Evolutionary conservation across 2,797 vertebrate species (phyloP).

Genomic region (Pseudochromis fuscus): DNA sequence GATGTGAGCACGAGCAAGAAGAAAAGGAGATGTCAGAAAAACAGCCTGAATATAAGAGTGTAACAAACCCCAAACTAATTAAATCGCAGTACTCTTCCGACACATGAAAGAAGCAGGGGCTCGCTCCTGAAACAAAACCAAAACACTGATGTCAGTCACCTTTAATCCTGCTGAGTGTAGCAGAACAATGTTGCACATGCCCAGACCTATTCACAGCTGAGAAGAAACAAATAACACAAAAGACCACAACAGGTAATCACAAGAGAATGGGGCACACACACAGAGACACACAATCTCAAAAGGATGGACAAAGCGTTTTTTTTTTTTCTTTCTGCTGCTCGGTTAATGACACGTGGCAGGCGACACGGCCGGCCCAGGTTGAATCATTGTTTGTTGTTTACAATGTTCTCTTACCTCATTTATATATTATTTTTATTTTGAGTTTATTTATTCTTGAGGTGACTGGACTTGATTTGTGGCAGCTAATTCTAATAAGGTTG

Average conservation of each 20-base stretch:
- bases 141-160: neutral
- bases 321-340: neutral
- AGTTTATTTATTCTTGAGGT: too few species aligned
- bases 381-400: neutral
- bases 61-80: neutral
- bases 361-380: neutral
- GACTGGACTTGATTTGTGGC: neutral
- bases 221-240: conserved; percentile 23
- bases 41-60: neutral
- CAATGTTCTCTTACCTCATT: too few species aligned
- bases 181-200: neutral
- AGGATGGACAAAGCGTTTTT: neutral
- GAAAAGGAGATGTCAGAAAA: neutral
- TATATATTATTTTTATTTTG: too few species aligned
- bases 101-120: neutral
- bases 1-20: neutral
- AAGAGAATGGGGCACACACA: conserved; percentile 10
- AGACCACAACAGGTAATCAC: neutral
- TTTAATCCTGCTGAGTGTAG: neutral
- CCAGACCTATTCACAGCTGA: neutral
- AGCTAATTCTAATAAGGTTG: neutral
- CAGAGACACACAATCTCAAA: conserved; percentile 6
- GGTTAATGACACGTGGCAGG: neutral
- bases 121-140: neutral
- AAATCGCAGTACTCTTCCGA: neutral